Evolutionary conservation across 2,888 invertebrate genomes (phyloP).

Genomic region (Latrodectus hesperus): DNA sequence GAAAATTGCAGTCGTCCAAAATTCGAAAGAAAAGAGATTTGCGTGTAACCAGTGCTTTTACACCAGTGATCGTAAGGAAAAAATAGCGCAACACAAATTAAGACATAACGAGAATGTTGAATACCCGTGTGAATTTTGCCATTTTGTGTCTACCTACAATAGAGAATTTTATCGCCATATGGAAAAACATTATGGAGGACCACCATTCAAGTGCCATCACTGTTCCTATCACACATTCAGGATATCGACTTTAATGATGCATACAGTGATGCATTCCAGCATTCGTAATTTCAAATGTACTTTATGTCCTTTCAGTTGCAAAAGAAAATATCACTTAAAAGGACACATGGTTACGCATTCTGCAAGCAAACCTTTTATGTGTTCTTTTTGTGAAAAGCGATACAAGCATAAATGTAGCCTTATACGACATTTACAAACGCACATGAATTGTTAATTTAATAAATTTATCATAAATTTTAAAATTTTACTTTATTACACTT

Average conservation of each 20-base stretch:
- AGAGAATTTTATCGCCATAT: slow-evolving; percentile 31
- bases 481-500: too few relatives aligned
- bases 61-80: not conserved
- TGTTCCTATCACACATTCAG: slow-evolving; percentile 8
- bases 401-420: slow-evolving; percentile 33
- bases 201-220: slow-evolving; percentile 12
- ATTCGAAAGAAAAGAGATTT: not conserved
- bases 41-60: slow-evolving; percentile 18
- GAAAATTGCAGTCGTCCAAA: not conserved
- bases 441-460: not conserved
- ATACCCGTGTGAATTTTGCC: slow-evolving; percentile 17
- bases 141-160: slow-evolving; percentile 10
- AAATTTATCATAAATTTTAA: too few relatives aligned
- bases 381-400: slow-evolving; percentile 1
- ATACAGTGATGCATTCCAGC: slow-evolving; percentile 25
- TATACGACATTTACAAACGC: slow-evolving; percentile 10
- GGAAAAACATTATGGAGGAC: slow-evolving; percentile 21
- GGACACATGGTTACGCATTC: slow-evolving; percentile 31
- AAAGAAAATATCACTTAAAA: slow-evolving; percentile 34
- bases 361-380: slow-evolving; percentile 15
- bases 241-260: slow-evolving; percentile 21
- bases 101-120: slow-evolving; percentile 15
- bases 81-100: slow-evolving; percentile 18
- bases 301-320: slow-evolving; percentile 19
- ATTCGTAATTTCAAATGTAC: slow-evolving; percentile 28